Evolutionary conservation across 2,797 vertebrate species (phyloP).

Genomic region (Nyctibius grandis): DNA sequence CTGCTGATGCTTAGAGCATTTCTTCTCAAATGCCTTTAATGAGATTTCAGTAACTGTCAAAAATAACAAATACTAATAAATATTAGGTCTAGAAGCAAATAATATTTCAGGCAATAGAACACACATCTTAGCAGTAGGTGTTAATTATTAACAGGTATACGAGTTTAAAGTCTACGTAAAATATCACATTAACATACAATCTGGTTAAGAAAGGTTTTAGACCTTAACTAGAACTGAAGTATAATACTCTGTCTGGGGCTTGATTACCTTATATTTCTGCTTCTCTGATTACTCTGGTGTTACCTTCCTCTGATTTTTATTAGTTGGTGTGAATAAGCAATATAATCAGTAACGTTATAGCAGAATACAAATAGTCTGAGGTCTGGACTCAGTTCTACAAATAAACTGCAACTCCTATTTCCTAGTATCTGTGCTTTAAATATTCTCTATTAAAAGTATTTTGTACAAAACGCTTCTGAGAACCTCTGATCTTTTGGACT

Average conservation of each 20-base stretch:
- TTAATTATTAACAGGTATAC: not conserved
- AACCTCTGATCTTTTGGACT: not conserved
- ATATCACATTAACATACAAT: not conserved
- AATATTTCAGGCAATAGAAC: not conserved
- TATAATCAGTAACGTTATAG: not conserved
- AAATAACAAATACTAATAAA: not conserved
- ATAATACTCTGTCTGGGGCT: not conserved
- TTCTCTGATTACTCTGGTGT: not conserved
- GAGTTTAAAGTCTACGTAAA: not conserved
- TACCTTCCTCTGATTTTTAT: not conserved
- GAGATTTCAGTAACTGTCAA: not conserved
- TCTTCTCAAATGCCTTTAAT: not conserved
- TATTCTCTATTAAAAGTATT: not conserved
- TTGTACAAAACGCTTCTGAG: not conserved
- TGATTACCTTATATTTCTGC: not conserved
- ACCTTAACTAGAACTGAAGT: not conserved
- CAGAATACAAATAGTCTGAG: not conserved
- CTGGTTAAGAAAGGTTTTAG: not conserved
- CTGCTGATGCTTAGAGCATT: not conserved
- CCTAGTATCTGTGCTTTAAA: not conserved
- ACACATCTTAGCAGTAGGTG: not conserved
- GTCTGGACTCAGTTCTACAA: not conserved
- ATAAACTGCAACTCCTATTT: not conserved
- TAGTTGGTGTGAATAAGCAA: not conserved
- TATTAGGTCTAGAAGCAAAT: not conserved